Percentiles rank a stretch among this genome's conserved stretches.
phyloP scores from a whole-genome alignment of 2,888 invertebrate genomes.

The Archips crataeganus region DNA sequence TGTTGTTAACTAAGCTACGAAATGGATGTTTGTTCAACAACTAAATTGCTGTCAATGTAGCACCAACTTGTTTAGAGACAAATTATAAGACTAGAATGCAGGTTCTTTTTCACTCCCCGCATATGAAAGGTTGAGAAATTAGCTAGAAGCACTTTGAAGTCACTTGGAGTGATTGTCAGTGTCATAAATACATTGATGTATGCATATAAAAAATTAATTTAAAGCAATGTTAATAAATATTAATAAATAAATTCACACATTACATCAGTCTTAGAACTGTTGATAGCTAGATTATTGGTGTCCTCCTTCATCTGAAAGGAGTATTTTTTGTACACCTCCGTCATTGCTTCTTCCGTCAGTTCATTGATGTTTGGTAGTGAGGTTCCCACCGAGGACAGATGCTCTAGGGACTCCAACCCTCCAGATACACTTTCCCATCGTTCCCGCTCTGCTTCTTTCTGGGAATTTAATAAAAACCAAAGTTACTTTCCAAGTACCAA shows the following conservation, averaged over 20 bases:
- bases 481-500: neutral
- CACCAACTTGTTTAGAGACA: too few species aligned
- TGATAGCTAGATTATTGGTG: conserved; percentile 70
- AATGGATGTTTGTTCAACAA: too few species aligned
- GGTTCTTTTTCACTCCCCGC: too few species aligned
- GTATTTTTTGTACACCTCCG: conserved; percentile 75
- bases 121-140: too few species aligned
- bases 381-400: conserved; percentile 60
- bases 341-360: conserved; percentile 74
- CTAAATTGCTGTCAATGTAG: too few species aligned
- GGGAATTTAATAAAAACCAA: conserved; percentile 36
- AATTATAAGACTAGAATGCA: too few species aligned
- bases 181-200: too few species aligned
- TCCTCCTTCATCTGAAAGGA: conserved; percentile 73
- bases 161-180: too few species aligned
- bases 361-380: conserved; percentile 62
- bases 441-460: conserved; percentile 65
- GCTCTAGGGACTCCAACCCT: conserved; percentile 73
- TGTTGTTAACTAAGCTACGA: too few species aligned
- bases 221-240: too few species aligned
- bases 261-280: conserved; percentile 59
- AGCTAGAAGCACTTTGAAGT: too few species aligned
- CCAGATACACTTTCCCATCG: conserved; percentile 62
- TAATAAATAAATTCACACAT: neutral
- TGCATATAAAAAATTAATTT: too few species aligned